Conservation (phyloP, 2,113 vertebrate species). For the Clinocottus analis region DNA sequence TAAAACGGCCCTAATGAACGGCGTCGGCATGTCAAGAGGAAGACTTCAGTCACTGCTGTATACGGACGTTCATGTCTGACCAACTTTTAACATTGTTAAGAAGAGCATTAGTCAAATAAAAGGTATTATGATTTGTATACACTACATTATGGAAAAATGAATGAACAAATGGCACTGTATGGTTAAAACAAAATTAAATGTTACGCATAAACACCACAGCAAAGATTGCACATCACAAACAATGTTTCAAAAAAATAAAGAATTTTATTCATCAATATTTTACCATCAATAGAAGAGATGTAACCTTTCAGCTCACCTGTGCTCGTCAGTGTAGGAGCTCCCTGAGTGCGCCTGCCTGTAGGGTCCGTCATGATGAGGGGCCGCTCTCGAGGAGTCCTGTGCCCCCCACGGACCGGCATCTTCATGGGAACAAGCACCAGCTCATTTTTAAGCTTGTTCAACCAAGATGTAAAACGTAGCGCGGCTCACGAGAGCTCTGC, state of each 20-base stretch:
- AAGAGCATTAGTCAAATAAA: neutral
- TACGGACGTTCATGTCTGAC: no score
- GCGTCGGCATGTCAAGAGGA: neutral
- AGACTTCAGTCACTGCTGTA: no score
- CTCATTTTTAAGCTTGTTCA: neutral
- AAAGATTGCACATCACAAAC: neutral
- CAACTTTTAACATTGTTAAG: neutral
- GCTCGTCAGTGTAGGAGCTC: slow-evolving; percentile 50
- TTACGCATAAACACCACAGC: neutral
- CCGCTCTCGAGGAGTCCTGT: slow-evolving; percentile 55
- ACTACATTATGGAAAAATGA: neutral
- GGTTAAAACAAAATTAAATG: neutral
- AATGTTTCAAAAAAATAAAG: neutral
- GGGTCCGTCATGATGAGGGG: slow-evolving; percentile 34
- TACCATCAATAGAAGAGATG: neutral
- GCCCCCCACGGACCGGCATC: slow-evolving; percentile 67
- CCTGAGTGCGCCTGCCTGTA: slow-evolving; percentile 51
- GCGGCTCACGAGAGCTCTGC: neutral
- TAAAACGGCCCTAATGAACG: no score
- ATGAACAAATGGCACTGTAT: neutral
- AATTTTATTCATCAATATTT: neutral
- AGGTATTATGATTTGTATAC: neutral
- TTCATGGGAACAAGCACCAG: slow-evolving; percentile 34
- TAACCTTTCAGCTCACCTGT: slow-evolving; percentile 62
- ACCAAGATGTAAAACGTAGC: neutral